Evolutionary conservation across 2,113 vertebrate species (phyloP).

Genomic region (Lepisosteus oculatus): DNA sequence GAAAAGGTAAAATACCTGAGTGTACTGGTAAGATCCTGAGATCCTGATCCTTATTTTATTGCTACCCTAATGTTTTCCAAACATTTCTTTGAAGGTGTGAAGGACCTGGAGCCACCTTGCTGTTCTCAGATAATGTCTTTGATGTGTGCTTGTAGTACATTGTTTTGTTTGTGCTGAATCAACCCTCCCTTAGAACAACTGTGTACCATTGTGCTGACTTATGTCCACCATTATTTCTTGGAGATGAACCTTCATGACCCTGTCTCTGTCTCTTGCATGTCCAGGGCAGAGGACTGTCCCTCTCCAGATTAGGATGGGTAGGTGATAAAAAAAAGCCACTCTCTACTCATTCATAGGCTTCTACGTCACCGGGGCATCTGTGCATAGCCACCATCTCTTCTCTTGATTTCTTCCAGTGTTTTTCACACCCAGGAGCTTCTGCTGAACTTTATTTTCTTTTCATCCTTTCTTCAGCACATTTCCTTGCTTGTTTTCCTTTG

Average conservation of each 20-base stretch:
- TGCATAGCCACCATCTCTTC: conserved; percentile 3
- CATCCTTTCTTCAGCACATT: conserved; percentile 7
- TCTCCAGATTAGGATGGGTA: conserved; percentile 96
- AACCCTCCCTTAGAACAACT: neutral
- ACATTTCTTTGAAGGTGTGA: too few relatives aligned
- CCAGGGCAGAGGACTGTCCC: conserved; percentile 87
- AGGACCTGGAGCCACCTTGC: neutral
- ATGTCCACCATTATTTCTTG: conserved; percentile 4
- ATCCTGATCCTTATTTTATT: too few relatives aligned
- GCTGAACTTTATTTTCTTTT: neutral
- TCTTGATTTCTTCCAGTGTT: conserved; percentile 16
- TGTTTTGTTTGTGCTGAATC: too few relatives aligned
- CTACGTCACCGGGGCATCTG: conserved; percentile 56
- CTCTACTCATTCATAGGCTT: conserved; percentile 23
- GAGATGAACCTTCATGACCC: conserved; percentile 35
- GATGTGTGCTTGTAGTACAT: neutral
- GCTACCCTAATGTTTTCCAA: too few relatives aligned
- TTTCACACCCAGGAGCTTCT: conserved; percentile 22
- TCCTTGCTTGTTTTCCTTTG: neutral
- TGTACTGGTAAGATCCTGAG: too few relatives aligned
- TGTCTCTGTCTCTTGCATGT: conserved; percentile 74
- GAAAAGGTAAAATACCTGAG: too few relatives aligned
- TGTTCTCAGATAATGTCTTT: conserved; percentile 2
- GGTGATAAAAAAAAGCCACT: conserved; percentile 56
- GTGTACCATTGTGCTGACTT: neutral